phyloP scores from a whole-genome alignment of 2,797 vertebrate genomes.

The Dendrocincla tyrannina region DNA sequence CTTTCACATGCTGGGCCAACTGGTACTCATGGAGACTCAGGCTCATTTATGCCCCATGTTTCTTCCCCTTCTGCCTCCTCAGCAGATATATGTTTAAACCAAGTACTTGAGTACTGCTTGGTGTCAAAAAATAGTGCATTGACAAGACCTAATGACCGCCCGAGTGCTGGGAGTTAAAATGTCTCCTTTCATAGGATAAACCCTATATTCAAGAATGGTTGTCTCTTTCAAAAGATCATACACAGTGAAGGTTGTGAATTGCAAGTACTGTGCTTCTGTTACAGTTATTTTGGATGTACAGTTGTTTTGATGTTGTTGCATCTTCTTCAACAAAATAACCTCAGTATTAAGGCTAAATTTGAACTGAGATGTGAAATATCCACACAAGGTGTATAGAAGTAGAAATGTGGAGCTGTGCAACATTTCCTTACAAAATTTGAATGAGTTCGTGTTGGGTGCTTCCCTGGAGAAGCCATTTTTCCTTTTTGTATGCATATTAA shows the following conservation, averaged over 20 bases:
- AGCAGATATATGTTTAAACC: neutral
- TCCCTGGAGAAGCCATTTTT: neutral
- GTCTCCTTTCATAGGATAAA: neutral
- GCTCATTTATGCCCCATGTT: neutral
- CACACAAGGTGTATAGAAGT: neutral
- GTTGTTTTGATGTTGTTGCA: neutral
- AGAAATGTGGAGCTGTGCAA: neutral
- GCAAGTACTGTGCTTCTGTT: neutral
- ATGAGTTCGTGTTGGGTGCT: neutral
- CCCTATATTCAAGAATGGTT: neutral
- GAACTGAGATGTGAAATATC: neutral
- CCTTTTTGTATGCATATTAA: neutral
- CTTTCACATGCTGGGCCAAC: accelerated
- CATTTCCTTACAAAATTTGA: neutral
- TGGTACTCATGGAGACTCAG: accelerated
- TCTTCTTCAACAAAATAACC: neutral
- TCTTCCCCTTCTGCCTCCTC: neutral
- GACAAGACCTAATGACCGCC: accelerated
- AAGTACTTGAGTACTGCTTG: neutral
- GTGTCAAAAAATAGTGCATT: neutral
- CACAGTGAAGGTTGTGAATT: neutral
- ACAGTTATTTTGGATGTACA: neutral
- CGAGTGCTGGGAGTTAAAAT: neutral
- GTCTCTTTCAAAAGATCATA: neutral
- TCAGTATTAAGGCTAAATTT: neutral